phyloP scores from a whole-genome alignment of 2,888 invertebrate species.

The Cynaeus angustus region DNA sequence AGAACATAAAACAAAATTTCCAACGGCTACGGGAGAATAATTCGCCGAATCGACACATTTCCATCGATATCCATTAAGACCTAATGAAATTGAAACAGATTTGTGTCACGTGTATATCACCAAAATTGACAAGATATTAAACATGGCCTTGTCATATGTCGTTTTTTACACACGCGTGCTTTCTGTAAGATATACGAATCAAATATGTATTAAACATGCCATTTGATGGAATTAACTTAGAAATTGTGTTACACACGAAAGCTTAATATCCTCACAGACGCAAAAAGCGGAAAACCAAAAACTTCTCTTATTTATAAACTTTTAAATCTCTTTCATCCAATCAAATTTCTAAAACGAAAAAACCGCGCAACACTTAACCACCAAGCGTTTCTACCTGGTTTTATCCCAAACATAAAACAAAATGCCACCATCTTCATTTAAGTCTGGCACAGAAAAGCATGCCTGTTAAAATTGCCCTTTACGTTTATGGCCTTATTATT shows the following conservation, averaged over 20 bases:
- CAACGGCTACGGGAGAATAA: constrained; percentile 17
- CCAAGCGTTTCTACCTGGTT: constrained; percentile 37
- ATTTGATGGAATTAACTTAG: constrained; percentile 30
- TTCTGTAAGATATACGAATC: constrained; percentile 23
- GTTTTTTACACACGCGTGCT: constrained; percentile 34
- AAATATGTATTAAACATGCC: constrained; percentile 36
- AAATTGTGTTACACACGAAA: constrained; percentile 30
- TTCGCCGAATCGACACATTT: constrained; percentile 42
- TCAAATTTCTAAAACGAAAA: constrained; percentile 28
- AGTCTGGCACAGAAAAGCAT: constrained; percentile 48
- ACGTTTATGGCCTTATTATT: constrained; percentile 53
- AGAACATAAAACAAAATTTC: constrained; percentile 31
- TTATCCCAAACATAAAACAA: constrained; percentile 55
- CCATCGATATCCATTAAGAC: constrained; percentile 40
- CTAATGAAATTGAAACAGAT: constrained; percentile 45
- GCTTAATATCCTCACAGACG: constrained; percentile 8
- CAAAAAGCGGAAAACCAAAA: constrained; percentile 18
- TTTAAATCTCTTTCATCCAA: constrained; percentile 26
- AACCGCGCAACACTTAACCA: constrained; percentile 34
- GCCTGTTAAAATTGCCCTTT: constrained; percentile 50
- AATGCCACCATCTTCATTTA: constrained; percentile 57
- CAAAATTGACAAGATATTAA: constrained; percentile 54
- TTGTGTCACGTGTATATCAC: constrained; percentile 27
- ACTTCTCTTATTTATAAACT: constrained; percentile 13
- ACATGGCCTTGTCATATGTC: constrained; percentile 54